Percentiles rank a stretch among this genome's conserved stretches.
Conservation (phyloP, 2,888 invertebrate genomes). For the Spilosoma lubricipeda region DNA sequence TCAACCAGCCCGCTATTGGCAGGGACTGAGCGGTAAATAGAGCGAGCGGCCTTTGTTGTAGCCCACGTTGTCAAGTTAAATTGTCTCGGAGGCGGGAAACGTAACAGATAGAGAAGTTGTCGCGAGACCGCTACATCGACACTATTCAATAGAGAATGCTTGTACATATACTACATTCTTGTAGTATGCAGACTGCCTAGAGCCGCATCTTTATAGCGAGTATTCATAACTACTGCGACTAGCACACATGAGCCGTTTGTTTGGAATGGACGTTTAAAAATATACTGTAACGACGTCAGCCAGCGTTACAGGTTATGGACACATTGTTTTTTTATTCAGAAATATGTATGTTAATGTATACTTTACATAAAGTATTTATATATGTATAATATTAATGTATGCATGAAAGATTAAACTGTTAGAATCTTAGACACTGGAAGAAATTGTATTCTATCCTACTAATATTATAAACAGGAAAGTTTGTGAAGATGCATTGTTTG, state of each 20-base stretch:
- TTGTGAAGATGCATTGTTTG: no score
- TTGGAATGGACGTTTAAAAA: conserved; percentile 7
- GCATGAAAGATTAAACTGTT: background rate
- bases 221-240: conserved; percentile 32
- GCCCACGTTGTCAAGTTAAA: conserved; percentile 84
- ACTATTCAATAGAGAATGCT: conserved; percentile 70
- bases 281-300: background rate
- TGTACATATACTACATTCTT: conserved; percentile 37
- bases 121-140: conserved; percentile 76
- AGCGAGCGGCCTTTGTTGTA: conserved; percentile 78
- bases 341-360: background rate
- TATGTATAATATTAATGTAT: background rate
- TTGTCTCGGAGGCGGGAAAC: conserved; percentile 83
- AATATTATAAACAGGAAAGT: no score
- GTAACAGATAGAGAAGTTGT: conserved; percentile 84
- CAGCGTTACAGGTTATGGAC: conserved; percentile 1
- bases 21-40: conserved; percentile 75
- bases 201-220: conserved; percentile 38
- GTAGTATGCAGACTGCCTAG: conserved; percentile 30
- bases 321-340: background rate
- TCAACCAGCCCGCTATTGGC: conserved; percentile 63
- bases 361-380: background rate
- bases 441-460: background rate
- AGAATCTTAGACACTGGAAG: background rate
- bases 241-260: conserved; percentile 18